Conservation (phyloP, 2,797 vertebrate species). For the Botia kubotai region DNA sequence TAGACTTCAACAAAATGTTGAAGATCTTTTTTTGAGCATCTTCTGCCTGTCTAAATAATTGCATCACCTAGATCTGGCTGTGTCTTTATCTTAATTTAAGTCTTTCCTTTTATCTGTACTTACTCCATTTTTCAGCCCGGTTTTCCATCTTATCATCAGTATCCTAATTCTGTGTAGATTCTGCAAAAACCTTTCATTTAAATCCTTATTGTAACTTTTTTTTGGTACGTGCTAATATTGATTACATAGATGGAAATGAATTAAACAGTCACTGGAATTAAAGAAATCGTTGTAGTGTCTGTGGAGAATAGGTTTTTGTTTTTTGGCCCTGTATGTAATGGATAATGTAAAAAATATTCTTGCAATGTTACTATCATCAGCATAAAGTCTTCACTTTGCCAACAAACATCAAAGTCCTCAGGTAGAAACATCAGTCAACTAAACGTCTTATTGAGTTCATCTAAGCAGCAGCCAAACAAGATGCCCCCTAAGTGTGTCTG, state of each 20-base stretch:
- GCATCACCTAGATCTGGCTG: too few relatives aligned
- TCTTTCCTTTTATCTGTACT: too few relatives aligned
- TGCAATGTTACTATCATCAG: not conserved
- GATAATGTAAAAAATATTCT: not conserved
- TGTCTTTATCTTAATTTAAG: too few relatives aligned
- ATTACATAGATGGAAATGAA: not conserved
- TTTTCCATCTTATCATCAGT: too few relatives aligned
- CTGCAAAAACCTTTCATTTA: not conserved
- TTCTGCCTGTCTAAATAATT: not conserved
- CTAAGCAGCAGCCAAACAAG: not conserved
- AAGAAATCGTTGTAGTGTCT: not conserved
- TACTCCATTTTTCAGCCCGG: too few relatives aligned
- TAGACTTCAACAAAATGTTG: conserved; percentile 7
- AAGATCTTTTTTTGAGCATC: not conserved
- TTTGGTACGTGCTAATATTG: not conserved
- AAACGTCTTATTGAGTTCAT: too few relatives aligned
- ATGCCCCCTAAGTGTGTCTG: not conserved
- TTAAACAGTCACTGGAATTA: not conserved
- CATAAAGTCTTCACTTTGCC: not conserved
- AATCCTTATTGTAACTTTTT: not conserved
- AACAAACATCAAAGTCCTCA: not conserved
- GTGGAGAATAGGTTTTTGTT: not conserved
- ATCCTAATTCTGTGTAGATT: too few relatives aligned
- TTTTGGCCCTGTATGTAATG: too few relatives aligned
- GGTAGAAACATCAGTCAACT: too few relatives aligned